Evolutionary conservation across 53 echinoderm and acorn worm genomes (phyloP), one percentile per base, ranked within the genome.

Genomic region (Luidia sarsii): DNA sequence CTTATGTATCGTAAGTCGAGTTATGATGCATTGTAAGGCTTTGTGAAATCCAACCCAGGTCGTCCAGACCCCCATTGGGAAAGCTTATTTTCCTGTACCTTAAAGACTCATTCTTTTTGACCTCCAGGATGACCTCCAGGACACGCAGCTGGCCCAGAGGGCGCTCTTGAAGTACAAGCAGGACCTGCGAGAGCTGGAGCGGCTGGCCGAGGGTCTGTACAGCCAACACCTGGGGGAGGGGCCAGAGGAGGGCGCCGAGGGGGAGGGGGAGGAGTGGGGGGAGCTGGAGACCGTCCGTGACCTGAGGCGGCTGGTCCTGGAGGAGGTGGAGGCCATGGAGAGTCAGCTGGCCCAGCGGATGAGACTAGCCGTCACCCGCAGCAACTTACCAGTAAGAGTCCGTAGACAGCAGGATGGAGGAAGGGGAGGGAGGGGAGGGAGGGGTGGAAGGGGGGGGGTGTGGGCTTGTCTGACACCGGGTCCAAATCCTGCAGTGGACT

Each of bases 151-250:
- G 28, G 54, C 88, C 59, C 92, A 88, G 63, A 80, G 73, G 45
- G 88, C 92, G 7, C 59, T 91, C 2, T 68, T 48, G 41, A 84
- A 70, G 38, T 91, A 91, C 50, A 91, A 85, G 68, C 80, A 65
- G 43, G 89, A 92, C 41, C 81, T 92, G 3, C 69, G 75, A 29
- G 87, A 86, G 30, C 30, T 92, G 48, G 89, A 92, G 33, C 68
- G 74, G 50, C 68, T 87, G 60, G 71, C 87, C 10, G 49, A 62
- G 25, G 83, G 87, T 48, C 65, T 86, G 57, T 77, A 83, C 37
- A 24, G 43, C 21, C 32, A 46, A 11, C 77, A 60, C 30, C 57
- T 57, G 3, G 38, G 53, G 5, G 67, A 81, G 23, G 59, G 69
- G 4, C 32, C 9, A 45, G 83, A 83, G 22, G 71, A 32, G 14